Percentiles rank a stretch among this genome's conserved stretches.
Evolutionary conservation across 1,140 invertebrate genomes (phyloP).

Genomic region (Ganaspis sp.): DNA sequence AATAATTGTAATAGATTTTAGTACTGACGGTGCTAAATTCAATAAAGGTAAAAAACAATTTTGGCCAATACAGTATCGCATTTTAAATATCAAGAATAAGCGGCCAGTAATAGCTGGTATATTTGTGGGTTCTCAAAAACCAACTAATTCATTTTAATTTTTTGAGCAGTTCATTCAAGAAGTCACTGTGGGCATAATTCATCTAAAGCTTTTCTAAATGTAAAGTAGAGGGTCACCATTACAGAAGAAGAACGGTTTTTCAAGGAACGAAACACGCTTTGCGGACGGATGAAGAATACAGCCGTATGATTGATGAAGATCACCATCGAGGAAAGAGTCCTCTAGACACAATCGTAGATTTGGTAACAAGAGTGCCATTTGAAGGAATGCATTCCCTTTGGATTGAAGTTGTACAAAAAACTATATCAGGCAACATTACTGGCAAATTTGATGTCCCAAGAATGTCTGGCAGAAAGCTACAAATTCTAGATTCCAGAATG

Average conservation of each 20-base stretch:
- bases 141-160: background rate
- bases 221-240: background rate
- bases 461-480: background rate
- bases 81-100: background rate
- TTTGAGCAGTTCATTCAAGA: background rate
- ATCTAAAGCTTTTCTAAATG: background rate
- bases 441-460: background rate
- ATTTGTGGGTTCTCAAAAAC: background rate
- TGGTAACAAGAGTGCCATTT: slow-evolving; percentile 50
- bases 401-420: slow-evolving; percentile 55
- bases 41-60: background rate
- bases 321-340: too few relatives aligned
- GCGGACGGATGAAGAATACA: background rate
- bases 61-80: background rate
- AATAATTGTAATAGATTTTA: background rate
- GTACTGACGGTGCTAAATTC: background rate
- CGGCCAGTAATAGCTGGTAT: background rate
- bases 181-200: background rate
- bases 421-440: background rate
- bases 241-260: background rate
- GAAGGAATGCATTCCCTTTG: slow-evolving; percentile 42
- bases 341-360: too few relatives aligned
- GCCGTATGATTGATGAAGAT: background rate
- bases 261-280: background rate
- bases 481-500: background rate